phyloP scores from a whole-genome alignment of 2,113 vertebrate species.

The Zingel zingel region DNA sequence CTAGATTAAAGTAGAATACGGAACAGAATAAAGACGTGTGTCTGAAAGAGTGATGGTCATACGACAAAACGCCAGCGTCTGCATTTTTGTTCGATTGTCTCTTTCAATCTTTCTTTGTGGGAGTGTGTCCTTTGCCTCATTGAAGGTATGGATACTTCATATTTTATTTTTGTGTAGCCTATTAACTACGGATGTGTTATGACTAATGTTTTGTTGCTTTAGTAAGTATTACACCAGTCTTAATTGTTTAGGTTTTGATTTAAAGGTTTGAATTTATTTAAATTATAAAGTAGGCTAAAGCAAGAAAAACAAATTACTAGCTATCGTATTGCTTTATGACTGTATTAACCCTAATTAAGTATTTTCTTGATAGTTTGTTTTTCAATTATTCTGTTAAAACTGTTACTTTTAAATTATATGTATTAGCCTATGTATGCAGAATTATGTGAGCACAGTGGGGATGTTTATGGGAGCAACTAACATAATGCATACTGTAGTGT shows the following conservation, averaged over 20 bases:
- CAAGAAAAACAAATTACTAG: not conserved
- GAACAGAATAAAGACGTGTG: slow-evolving; percentile 13
- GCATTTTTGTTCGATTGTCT: not conserved
- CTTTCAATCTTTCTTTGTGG: not conserved
- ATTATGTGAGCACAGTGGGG: not conserved
- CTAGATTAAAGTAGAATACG: not conserved
- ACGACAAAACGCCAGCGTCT: not conserved
- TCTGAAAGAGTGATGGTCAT: not conserved
- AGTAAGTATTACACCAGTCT: no score
- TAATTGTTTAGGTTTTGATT: not conserved
- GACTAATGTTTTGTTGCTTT: not conserved
- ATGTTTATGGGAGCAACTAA: not conserved
- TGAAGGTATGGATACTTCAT: slow-evolving; percentile 1
- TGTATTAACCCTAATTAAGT: not conserved
- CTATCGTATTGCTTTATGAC: not conserved
- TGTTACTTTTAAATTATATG: not conserved
- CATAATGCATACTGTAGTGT: not conserved
- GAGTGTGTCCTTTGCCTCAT: not conserved
- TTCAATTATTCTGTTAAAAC: not conserved
- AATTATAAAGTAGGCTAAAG: not conserved
- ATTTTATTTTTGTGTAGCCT: not conserved
- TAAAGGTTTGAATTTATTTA: not conserved
- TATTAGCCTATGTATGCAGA: not conserved
- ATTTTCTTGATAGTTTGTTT: not conserved
- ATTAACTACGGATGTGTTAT: not conserved